Percentiles rank a stretch among this genome's conserved stretches.
Evolutionary conservation across 2,797 vertebrate genomes (phyloP).

Genomic region (Pangasius mekongensis): DNA sequence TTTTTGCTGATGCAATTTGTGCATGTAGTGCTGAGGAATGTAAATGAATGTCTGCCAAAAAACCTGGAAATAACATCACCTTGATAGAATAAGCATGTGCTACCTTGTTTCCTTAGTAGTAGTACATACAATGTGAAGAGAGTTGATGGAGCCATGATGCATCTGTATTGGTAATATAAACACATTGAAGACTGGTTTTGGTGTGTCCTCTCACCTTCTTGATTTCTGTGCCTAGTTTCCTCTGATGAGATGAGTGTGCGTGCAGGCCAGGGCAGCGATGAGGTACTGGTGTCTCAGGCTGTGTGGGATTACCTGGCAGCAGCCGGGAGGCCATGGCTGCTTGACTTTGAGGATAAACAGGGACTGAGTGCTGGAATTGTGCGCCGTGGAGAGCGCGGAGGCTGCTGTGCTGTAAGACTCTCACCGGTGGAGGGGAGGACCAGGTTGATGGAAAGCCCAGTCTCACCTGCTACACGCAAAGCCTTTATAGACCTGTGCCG

Average conservation of each 20-base stretch:
- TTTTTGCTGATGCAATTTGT: background rate
- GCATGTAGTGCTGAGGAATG: background rate
- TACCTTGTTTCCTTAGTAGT: background rate
- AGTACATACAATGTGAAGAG: background rate
- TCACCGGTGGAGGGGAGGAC: constrained; percentile 81
- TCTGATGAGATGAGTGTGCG: constrained; percentile 85
- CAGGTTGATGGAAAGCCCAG: constrained; percentile 74
- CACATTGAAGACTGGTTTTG: background rate
- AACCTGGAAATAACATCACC: background rate
- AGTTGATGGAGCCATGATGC: background rate
- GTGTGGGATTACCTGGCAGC: constrained; percentile 96
- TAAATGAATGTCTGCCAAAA: background rate
- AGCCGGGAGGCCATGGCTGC: constrained; percentile 86
- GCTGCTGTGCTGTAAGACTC: constrained; percentile 90
- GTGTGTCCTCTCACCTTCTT: constrained; percentile 30
- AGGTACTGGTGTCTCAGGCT: constrained; percentile 91
- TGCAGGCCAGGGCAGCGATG: constrained; percentile 87
- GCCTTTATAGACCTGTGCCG: constrained; percentile 91
- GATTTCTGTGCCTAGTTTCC: constrained; percentile 73
- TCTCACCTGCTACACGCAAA: constrained; percentile 82
- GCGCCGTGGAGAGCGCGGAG: constrained; percentile 87
- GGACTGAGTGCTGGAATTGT: constrained; percentile 88
- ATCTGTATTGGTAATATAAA: background rate
- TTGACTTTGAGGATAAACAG: constrained; percentile 90
- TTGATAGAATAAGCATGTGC: background rate